Evolutionary conservation across 1,140 invertebrate species (phyloP), one percentile per base, ranked within the genome.

Genomic region (Cheumatopsyche charites): DNA sequence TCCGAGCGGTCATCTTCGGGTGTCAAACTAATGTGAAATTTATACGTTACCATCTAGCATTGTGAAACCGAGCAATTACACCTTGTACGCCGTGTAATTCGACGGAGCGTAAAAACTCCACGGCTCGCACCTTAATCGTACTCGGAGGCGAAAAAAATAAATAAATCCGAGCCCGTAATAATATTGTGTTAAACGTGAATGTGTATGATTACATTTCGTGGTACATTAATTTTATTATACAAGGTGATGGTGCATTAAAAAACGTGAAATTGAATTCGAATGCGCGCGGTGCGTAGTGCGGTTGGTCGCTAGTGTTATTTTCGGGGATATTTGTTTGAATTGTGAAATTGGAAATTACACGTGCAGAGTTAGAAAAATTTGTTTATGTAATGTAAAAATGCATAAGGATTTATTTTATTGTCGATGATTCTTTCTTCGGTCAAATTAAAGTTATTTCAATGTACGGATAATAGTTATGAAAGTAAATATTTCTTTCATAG

Each of bases 1-100:
- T 17, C 23, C 25, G 63, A 47, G 47, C 47, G 41, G 42, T 43
- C 41, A 66, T 66, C 63, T 66, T 66, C 43, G 43, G 63, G 63
- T 66, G 63, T 66, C 63, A 66, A 47, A 66, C 15, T 66, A 66
- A 66, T 66, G n/a, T 47, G 36, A 66, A 47, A 66, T 66, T 66
- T 66, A 66, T 63, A 63, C 23, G 23, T 66, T 43, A 45, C n/a
- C 63, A 23, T 36, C 13, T 66, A 9, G 42, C 43, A 66, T 66
- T 43, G 47, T 26, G 62, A 63, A 63, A 63, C 15, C 62, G 19
- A 19, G 62, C 36, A 15, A 49, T 49, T 49, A 49, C 17, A 4
- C 3, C 29, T 36, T 36, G 9, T 9, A 36, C 29, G 29, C 23
- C 17, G 19, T 4, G 55, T 61, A 61, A 25, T 19, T 61, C 21